Evolutionary conservation across 1,140 invertebrate genomes (phyloP).

Genomic region (Periplaneta americana): DNA sequence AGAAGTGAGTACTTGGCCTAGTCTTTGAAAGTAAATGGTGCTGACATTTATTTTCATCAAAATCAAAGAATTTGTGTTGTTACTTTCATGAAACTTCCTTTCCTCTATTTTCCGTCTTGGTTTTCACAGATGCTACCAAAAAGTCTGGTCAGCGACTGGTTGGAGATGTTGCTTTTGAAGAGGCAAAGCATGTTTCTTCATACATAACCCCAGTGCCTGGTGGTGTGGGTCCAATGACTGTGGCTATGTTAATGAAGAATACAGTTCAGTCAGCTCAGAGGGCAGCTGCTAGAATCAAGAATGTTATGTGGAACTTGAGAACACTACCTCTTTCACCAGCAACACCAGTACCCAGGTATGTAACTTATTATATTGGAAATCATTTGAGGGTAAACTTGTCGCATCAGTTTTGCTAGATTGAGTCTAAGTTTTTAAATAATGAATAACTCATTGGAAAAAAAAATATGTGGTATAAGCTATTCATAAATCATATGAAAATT

Average conservation of each 20-base stretch:
- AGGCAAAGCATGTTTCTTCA: slow-evolving; percentile 71
- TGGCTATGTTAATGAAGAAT: slow-evolving; percentile 96
- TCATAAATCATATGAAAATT: neutral
- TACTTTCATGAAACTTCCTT: no score
- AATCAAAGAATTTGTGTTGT: no score
- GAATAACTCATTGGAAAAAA: neutral
- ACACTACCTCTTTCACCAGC: slow-evolving; percentile 50
- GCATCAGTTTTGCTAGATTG: neutral
- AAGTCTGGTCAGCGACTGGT: slow-evolving; percentile 79
- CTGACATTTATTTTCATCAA: no score
- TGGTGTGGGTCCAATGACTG: slow-evolving; percentile 97
- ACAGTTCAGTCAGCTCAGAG: slow-evolving; percentile 79
- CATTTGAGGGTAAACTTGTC: no score
- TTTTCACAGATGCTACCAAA: slow-evolving; percentile 69
- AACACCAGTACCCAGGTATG: slow-evolving; percentile 66
- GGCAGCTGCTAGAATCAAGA: slow-evolving; percentile 47
- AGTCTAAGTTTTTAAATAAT: neutral
- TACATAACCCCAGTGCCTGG: slow-evolving; percentile 97
- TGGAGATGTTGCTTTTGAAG: slow-evolving; percentile 90
- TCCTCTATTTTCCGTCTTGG: no score
- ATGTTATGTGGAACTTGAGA: slow-evolving; percentile 56
- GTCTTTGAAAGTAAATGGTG: no score
- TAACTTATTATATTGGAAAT: no score
- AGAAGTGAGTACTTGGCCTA: no score
- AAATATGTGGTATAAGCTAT: neutral